Conservation (phyloP, 2,888 invertebrate genomes). For the Platycnemis pennipes region DNA sequence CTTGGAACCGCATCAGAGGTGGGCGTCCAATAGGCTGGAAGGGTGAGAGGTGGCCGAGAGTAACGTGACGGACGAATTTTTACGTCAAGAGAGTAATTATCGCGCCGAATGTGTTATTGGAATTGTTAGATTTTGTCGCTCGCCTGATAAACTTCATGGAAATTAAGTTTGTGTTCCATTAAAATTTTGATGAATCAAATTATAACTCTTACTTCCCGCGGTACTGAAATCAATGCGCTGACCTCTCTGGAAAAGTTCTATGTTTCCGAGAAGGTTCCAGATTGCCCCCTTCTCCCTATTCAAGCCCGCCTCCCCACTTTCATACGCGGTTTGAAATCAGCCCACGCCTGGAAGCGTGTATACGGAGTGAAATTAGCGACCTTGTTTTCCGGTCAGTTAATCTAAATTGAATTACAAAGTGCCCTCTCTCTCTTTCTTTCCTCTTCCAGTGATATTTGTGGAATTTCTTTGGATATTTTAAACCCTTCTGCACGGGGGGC, state of each 20-base stretch:
- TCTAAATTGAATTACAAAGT: background rate
- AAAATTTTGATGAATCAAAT: slow-evolving; percentile 32
- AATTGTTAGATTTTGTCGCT: slow-evolving; percentile 1
- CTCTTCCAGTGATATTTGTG: background rate
- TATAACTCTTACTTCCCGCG: slow-evolving; percentile 18
- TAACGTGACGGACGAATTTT: background rate
- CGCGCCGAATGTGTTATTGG: slow-evolving; percentile 20
- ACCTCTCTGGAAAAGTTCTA: background rate
- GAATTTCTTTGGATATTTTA: background rate
- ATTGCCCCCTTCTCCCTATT: background rate
- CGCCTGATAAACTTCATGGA: slow-evolving; percentile 5
- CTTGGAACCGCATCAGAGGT: background rate
- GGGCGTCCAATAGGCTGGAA: background rate
- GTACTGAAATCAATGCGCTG: background rate
- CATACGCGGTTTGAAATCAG: background rate
- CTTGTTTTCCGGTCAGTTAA: background rate
- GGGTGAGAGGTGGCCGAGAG: background rate
- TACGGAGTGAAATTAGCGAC: background rate
- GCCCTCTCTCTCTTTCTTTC: background rate
- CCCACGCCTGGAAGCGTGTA: background rate
- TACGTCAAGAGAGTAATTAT: slow-evolving; percentile 9
- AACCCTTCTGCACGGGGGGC: background rate
- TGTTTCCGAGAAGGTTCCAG: background rate
- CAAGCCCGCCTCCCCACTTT: background rate
- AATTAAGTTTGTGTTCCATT: slow-evolving; percentile 39